These are phyloP conservation scores for Hemaris fuciformis DNA, from an alignment of 2,888 invertebrate genomes.

Conservation along the genomic window DNA sequence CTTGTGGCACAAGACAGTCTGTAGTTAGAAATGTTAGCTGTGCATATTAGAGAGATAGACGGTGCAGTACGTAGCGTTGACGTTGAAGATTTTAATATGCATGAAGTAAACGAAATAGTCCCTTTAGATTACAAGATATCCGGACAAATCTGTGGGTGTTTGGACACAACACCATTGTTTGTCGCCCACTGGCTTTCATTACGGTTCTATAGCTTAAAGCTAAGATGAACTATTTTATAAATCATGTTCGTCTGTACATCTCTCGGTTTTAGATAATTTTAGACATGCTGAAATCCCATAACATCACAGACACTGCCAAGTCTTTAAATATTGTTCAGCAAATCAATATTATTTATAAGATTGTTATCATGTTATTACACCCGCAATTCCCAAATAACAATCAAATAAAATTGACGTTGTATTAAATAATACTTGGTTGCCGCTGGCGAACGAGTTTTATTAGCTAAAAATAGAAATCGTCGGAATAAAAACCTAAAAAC, in stretches of 20 bases:
- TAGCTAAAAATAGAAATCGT: neutral
- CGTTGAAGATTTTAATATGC: conserved; percentile 34
- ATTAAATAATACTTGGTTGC: neutral
- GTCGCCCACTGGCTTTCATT: conserved; percentile 4
- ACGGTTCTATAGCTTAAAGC: neutral
- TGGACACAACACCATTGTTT: neutral
- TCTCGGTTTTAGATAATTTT: neutral
- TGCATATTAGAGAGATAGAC: neutral
- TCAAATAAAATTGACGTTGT: too few relatives aligned
- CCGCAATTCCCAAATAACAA: too few relatives aligned
- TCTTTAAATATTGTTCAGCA: too few relatives aligned
- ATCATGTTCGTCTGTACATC: neutral
- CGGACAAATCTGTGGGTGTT: neutral
- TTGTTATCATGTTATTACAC: too few relatives aligned
- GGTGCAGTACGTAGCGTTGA: conserved; percentile 29
- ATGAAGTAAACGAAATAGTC: neutral
- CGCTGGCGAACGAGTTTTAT: neutral
- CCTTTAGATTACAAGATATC: neutral
- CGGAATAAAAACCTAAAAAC: neutral
- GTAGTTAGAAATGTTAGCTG: neutral
- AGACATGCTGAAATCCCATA: too few relatives aligned
- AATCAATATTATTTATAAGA: too few relatives aligned
- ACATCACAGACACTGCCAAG: too few relatives aligned
- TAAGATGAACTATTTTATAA: neutral
- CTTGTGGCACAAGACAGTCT: too few relatives aligned